Base-by-base conservation (phyloP, 2,797 vertebrate genomes). In the Aeoliscus strigatus region DNA sequence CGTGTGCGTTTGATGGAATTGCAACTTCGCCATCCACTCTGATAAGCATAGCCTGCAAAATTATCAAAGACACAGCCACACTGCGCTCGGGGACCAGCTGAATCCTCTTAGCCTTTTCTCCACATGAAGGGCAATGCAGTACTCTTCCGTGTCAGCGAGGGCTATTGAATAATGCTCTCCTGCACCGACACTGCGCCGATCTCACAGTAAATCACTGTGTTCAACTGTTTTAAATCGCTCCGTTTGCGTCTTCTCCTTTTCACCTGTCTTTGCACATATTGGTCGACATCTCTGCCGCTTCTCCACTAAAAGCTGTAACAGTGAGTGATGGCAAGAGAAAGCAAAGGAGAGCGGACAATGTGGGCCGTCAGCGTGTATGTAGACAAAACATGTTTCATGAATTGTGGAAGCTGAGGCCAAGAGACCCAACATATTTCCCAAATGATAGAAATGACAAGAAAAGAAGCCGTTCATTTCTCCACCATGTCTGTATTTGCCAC, bases 101-200 rank as follows among this genome's bases (percentile, higher is more conserved):
- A 70, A 75, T 76, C 75, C 75, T 75, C 56, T 76, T 67, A 75
- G 70, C 70, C 63, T 69, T 57, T 72, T 35, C 65, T 70, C 57
- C 43, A 66, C 65, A 58, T 62, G 71, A 84, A 84, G 81, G 81
- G 73, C 79, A 85, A 72, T 81, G 80, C 79, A 78, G 74, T 46
- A 68, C 50, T 75, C 67, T 46, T 64, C 62, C 51, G 69, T 59
- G 34, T 76, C 70, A 73, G 15, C 53, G 51, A 79, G 63, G 66
- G 47, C 55, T 27, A 49, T 45, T 51, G 53, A 62, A 53, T 55
- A 53, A 77, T 53, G 54, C 58, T 60, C 65, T 47, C 37, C 15
- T 13, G 6, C 36, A 43, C 54, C n/a, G n/a, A n/a, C n/a, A n/a
- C n/a, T 54, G 41, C 31, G 41, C 52, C 32, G 49, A 45, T n/a